Evolutionary conservation across 2,888 invertebrate genomes (phyloP).

Genomic region (Meghimatium bilineatum): DNA sequence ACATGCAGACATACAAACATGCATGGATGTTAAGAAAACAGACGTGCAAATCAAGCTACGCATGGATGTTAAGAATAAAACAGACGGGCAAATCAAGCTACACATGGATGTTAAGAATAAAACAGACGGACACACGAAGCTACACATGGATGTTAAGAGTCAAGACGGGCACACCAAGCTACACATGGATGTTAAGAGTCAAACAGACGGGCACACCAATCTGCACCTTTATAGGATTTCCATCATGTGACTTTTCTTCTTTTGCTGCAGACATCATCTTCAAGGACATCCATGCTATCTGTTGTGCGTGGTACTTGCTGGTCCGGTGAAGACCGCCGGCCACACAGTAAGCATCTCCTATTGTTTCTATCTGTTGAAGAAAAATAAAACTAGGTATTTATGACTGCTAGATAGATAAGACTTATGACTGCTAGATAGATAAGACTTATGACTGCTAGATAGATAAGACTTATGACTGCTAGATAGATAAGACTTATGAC

Average conservation of each 20-base stretch:
- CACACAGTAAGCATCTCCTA: slow-evolving; percentile 96
- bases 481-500: no score
- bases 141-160: not conserved
- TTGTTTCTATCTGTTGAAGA: slow-evolving; percentile 91
- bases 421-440: no score
- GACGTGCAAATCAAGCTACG: slow-evolving; percentile 1
- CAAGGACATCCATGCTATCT: slow-evolving; percentile 97
- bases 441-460: no score
- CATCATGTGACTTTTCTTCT: slow-evolving; percentile 91
- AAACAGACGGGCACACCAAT: not conserved
- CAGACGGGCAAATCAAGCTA: slow-evolving; percentile 16
- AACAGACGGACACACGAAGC: not conserved
- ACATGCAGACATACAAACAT: not conserved
- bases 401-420: no score
- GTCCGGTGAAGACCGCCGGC: slow-evolving; percentile 93
- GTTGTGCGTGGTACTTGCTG: slow-evolving; percentile 92
- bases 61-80: not conserved
- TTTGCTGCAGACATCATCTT: slow-evolving; percentile 95
- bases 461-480: no score
- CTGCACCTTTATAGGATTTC: slow-evolving; percentile 89
- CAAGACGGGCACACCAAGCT: not conserved
- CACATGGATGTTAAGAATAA: not conserved
- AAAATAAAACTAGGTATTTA: not conserved
- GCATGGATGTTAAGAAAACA: not conserved
- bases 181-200: not conserved